Evolutionary conservation across 2,797 vertebrate genomes (phyloP).

Genomic region (Periparus ater): DNA sequence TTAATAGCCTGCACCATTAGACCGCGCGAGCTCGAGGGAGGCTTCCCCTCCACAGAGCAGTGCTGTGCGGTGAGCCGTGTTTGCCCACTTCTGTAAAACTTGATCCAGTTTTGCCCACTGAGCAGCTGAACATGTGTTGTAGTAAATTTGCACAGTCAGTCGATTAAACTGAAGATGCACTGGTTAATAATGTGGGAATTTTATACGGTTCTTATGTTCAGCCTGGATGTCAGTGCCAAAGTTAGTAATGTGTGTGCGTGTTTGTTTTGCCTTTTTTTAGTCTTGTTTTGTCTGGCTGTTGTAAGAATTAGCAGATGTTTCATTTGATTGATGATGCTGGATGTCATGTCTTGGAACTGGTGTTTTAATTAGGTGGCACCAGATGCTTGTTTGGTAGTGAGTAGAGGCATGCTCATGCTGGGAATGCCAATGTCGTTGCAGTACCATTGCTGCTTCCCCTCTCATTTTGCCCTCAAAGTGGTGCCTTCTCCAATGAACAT

Average conservation of each 20-base stretch:
- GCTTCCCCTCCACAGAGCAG: neutral
- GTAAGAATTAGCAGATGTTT: slow-evolving; percentile 71
- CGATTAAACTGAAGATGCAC: neutral
- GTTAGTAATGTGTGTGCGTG: neutral
- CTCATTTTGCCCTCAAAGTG: accelerated
- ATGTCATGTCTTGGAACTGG: slow-evolving; percentile 55
- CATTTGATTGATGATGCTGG: slow-evolving; percentile 45
- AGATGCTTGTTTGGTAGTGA: slow-evolving; percentile 47
- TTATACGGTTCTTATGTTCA: neutral
- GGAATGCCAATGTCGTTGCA: neutral
- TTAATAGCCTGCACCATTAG: slow-evolving; percentile 38
- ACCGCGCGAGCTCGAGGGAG: neutral
- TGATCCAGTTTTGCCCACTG: neutral
- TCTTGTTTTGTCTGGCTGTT: slow-evolving; percentile 64
- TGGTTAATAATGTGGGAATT: slow-evolving; percentile 56
- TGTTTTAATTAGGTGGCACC: slow-evolving; percentile 67
- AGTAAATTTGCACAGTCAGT: neutral
- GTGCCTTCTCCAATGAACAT: neutral
- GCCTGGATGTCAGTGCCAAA: neutral
- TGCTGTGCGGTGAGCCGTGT: neutral
- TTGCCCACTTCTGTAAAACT: neutral
- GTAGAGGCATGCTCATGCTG: neutral
- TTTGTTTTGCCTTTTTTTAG: slow-evolving; percentile 58
- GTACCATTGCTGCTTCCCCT: neutral
- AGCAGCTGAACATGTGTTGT: neutral